Conservation (phyloP, 92 coral and sea anemone species). For the Porites lobata region DNA sequence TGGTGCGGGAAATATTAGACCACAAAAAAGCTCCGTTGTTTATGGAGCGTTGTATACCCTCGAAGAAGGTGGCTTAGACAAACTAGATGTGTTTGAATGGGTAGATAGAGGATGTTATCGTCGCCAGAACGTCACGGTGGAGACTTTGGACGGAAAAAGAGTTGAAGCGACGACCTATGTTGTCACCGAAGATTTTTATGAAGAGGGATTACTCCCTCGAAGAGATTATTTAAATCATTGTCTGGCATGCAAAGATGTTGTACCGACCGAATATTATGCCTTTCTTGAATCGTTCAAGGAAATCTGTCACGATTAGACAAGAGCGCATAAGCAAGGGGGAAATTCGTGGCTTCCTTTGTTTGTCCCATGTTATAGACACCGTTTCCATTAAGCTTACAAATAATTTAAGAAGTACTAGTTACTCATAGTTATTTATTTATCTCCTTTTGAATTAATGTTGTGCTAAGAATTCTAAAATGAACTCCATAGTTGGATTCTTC, state of each 20-base stretch:
- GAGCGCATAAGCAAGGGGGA: background rate
- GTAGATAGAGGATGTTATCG: conserved; percentile 72
- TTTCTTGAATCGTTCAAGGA: conserved; percentile 45
- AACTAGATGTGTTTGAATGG: conserved; percentile 83
- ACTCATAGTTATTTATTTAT: background rate
- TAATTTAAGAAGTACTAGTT: background rate
- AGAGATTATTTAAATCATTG: conserved; percentile 73
- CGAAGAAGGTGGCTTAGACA: conserved; percentile 79
- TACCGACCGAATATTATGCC: conserved; percentile 69
- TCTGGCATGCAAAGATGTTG: conserved; percentile 73
- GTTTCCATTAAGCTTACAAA: background rate
- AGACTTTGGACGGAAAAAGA: conserved; percentile 50
- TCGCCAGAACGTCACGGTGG: conserved; percentile 62
- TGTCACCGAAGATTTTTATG: conserved; percentile 52
- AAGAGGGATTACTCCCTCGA: conserved; percentile 73
- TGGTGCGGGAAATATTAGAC: conserved; percentile 73
- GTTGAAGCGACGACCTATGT: conserved; percentile 72
- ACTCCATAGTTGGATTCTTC: too few species aligned
- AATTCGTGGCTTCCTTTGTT: background rate
- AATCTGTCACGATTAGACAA: conserved; percentile 12
- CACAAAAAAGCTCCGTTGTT: conserved; percentile 62
- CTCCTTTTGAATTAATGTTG: too few species aligned
- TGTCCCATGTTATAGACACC: background rate
- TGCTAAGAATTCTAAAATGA: too few species aligned
- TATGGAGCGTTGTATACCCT: conserved; percentile 82